Conservation (phyloP, 2,888 invertebrate species). For the Blastobasis adustella region DNA sequence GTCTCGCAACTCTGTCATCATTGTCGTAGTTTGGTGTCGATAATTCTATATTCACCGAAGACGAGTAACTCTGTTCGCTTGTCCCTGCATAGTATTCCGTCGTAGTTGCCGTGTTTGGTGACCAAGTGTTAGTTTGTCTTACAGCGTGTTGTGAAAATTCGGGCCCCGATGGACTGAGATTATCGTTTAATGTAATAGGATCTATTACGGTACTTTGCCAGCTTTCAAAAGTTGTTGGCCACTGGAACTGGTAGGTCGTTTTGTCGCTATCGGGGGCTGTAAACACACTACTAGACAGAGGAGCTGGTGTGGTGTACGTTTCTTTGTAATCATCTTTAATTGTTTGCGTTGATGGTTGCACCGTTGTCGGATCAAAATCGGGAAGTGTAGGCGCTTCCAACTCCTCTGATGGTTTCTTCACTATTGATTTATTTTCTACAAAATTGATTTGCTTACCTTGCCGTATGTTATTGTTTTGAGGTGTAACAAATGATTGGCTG, state of each 20-base stretch:
- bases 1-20: slow-evolving; percentile 48
- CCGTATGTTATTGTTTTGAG: slow-evolving; percentile 64
- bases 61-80: slow-evolving; percentile 46
- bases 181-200: slow-evolving; percentile 83
- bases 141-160: slow-evolving; percentile 33
- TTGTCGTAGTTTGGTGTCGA: slow-evolving; percentile 32
- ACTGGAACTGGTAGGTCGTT: slow-evolving; percentile 66
- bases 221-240: slow-evolving; percentile 60
- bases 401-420: slow-evolving; percentile 54
- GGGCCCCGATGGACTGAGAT: slow-evolving; percentile 58
- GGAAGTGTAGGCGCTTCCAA: slow-evolving; percentile 56
- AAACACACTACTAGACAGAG: slow-evolving; percentile 40
- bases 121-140: slow-evolving; percentile 40
- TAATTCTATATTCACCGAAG: slow-evolving; percentile 41
- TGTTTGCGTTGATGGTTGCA: slow-evolving; percentile 40
- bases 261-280: slow-evolving; percentile 57
- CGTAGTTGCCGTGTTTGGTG: slow-evolving; percentile 39
- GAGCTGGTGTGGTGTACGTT: slow-evolving; percentile 34
- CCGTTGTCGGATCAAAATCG: slow-evolving; percentile 38
- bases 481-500: slow-evolving; percentile 79
- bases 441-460: slow-evolving; percentile 55
- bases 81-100: slow-evolving; percentile 36
- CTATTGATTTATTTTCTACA: slow-evolving; percentile 30
- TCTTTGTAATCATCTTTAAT: slow-evolving; percentile 39
- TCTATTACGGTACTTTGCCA: slow-evolving; percentile 84